A percentile compares a stretch with the other conserved stretches of the same genome.
phyloP scores from a whole-genome alignment of 2,797 vertebrate genomes.

The Lacerta viridis region DNA sequence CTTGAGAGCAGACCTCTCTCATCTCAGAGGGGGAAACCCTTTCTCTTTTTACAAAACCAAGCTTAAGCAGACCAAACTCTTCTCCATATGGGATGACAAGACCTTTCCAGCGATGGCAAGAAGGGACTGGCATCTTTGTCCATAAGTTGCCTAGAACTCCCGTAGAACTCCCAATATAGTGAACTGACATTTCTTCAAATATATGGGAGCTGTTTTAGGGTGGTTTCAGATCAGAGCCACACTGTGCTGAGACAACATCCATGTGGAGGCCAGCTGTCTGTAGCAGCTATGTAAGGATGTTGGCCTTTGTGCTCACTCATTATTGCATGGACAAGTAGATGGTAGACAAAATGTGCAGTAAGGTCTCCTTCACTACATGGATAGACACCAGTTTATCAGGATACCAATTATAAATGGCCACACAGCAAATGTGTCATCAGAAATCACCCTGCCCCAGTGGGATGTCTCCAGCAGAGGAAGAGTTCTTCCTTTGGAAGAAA shows the following conservation, averaged over 20 bases:
- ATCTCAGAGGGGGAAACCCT: not conserved
- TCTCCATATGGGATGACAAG: constrained; percentile 31
- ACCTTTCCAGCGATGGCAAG: not conserved
- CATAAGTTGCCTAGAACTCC: constrained; percentile 45
- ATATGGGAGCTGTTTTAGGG: constrained; percentile 16
- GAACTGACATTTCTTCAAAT: constrained; percentile 51
- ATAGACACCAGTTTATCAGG: no score
- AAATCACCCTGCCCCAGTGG: not conserved
- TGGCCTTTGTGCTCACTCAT: no score
- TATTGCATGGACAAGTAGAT: not conserved
- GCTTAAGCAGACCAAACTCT: constrained; percentile 10
- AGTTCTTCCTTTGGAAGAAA: not conserved
- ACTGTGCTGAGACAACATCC: no score
- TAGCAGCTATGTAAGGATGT: no score
- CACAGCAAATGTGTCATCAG: not conserved
- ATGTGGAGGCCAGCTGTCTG: no score
- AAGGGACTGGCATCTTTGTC: not conserved
- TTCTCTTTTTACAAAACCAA: constrained; percentile 30
- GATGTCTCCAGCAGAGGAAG: not conserved
- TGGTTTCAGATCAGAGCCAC: no score
- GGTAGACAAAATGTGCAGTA: not conserved
- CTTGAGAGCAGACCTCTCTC: not conserved
- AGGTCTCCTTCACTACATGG: not conserved
- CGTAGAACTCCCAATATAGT: constrained; percentile 54
- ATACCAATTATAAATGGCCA: not conserved